Conservation (phyloP, 1,140 invertebrate genomes). For the Ephestia elutella region DNA sequence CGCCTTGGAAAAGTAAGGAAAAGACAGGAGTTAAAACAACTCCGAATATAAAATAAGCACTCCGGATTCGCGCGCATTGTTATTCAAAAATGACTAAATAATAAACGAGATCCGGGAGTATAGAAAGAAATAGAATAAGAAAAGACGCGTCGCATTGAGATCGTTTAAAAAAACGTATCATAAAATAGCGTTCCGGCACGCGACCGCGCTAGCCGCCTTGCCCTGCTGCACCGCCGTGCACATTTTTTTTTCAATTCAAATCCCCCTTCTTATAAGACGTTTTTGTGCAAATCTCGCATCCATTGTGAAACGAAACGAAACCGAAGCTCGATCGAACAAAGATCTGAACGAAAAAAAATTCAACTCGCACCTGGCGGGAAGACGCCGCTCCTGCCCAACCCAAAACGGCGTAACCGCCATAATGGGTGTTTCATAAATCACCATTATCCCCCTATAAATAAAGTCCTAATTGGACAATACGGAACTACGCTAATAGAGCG, state of each 20-base stretch:
- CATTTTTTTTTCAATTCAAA: constrained; percentile 40
- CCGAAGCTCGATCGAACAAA: constrained; percentile 49
- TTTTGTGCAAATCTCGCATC: constrained; percentile 68
- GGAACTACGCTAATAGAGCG: constrained; percentile 23
- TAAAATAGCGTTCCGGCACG: constrained; percentile 46
- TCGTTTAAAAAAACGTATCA: constrained; percentile 31
- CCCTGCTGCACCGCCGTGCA: constrained; percentile 37
- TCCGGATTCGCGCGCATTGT: constrained; percentile 12
- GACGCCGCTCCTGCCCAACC: constrained; percentile 19
- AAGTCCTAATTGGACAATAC: constrained; percentile 51
- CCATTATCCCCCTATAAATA: constrained; percentile 49
- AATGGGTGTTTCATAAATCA: constrained; percentile 41
- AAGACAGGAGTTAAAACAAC: constrained; percentile 11
- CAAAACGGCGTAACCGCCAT: constrained; percentile 37
- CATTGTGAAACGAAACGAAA: constrained; percentile 64
- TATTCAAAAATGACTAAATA: constrained; percentile 27
- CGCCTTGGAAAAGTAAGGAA: constrained; percentile 1
- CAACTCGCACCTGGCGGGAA: constrained; percentile 56
- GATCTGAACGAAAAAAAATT: constrained; percentile 36
- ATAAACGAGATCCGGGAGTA: constrained; percentile 17
- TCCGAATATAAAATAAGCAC: neutral
- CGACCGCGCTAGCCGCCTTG: constrained; percentile 45
- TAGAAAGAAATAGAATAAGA: constrained; percentile 8
- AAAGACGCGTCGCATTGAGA: constrained; percentile 19
- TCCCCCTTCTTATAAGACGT: constrained; percentile 47